Base-by-base conservation (phyloP, 1,140 invertebrate species). In the Galendromus occidentalis region DNA sequence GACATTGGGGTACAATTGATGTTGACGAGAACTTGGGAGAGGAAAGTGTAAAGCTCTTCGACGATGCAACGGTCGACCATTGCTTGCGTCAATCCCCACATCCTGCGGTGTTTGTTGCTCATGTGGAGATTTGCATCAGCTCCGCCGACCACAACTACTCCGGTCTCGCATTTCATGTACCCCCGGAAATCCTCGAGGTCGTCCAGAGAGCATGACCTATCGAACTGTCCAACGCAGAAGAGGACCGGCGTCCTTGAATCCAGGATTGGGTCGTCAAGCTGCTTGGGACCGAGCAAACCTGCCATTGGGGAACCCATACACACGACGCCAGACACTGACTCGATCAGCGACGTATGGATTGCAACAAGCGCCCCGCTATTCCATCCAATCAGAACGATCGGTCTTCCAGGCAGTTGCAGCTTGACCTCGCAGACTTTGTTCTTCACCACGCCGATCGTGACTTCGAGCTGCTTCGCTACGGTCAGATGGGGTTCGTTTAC, bases 171-270 rank as follows among this genome's bases (percentile, higher is more conserved):
- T 67, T 82, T 76, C 82, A 90, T 84, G 63, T 80, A 80, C 71
- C 85, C 79, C 7, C 87, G 75, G 9, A 89, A 73, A 64, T 86
- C 82, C 73, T 91, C 87, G 65, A 91, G 78, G 72, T 86, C 85
- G 70, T 88, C 85, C 39, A 83, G 75, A 25, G 81, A 82, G 63
- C 74, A 76, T 47, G 74, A 75, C 64, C 77, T 80, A 0, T 86
- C 80, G 73, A 85, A 82, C 72, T 90, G 84, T 2, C 88, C 88
- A 68, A 88, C 82, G 0, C 89, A 79, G 77, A 90, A 90, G 68
- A 89, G 76, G 7, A 85, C 83, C 0, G 87, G 86, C 47, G 82
- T 82, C 69, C 81, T 80, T 42, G 84, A 78, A 68, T 87, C 86
- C 69, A 88, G 75, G 20, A 90, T 71, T 2, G 80, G 80, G 74